Evolutionary conservation across 1,140 invertebrate species (phyloP).

Genomic region (Nasonia vitripennis): DNA sequence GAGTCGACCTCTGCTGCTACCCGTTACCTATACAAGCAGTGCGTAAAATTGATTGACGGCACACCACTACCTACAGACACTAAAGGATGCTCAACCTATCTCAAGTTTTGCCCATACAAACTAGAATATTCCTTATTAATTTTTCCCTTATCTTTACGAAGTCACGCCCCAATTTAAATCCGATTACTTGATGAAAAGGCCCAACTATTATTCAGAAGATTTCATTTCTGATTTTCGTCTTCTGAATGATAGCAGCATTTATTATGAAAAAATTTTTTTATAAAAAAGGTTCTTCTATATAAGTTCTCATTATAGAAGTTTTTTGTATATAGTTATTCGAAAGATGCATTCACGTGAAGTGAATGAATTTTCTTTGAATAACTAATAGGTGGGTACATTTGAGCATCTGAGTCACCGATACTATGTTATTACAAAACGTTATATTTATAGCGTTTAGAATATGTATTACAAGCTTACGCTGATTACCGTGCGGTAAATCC

Average conservation of each 20-base stretch:
- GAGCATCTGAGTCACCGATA: too few species aligned
- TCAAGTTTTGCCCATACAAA: not conserved
- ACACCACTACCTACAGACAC: not conserved
- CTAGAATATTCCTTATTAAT: not conserved
- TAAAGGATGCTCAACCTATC: not conserved
- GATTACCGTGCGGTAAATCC: not conserved
- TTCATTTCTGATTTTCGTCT: not conserved
- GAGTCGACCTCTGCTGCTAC: not conserved
- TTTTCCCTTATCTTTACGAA: not conserved
- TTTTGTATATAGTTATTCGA: too few species aligned
- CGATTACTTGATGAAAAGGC: not conserved
- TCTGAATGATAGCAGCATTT: too few species aligned
- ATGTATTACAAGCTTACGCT: too few species aligned
- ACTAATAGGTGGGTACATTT: too few species aligned
- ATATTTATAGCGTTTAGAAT: not conserved
- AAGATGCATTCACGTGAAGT: too few species aligned
- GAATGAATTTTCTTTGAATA: too few species aligned
- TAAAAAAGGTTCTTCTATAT: too few species aligned
- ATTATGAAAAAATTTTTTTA: too few species aligned
- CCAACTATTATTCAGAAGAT: not conserved
- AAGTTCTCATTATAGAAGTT: too few species aligned
- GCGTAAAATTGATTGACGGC: not conserved
- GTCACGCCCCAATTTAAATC: not conserved
- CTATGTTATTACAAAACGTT: too few species aligned
- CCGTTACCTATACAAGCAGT: not conserved